A percentile compares a stretch with the other conserved stretches of the same genome.
Evolutionary conservation across 2,888 invertebrate species (phyloP).

Genomic region (Sarcophaga variegata): DNA sequence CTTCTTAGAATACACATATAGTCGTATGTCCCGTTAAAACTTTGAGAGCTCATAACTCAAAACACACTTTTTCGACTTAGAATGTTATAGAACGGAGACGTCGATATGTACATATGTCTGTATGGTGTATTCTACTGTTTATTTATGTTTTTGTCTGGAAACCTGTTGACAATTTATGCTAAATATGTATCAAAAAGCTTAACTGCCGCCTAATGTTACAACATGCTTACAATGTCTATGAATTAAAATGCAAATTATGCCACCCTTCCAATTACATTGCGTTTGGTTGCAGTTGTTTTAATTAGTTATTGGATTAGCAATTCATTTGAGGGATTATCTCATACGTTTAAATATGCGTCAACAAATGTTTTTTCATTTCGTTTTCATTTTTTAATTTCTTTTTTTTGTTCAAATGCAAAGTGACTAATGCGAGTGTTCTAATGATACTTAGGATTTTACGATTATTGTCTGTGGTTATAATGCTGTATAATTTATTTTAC

Average conservation of each 20-base stretch:
- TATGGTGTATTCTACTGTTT: too few relatives aligned
- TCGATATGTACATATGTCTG: not conserved
- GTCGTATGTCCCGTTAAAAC: too few relatives aligned
- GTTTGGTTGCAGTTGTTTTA: not conserved
- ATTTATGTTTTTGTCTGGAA: not conserved
- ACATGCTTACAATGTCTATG: conserved; percentile 21
- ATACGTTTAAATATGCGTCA: conserved; percentile 38
- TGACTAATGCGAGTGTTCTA: conserved; percentile 46
- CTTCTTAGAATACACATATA: too few relatives aligned
- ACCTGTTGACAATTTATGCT: not conserved
- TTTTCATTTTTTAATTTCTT: not conserved
- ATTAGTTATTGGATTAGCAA: not conserved
- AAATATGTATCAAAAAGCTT: conserved; percentile 11
- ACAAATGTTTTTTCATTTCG: not conserved
- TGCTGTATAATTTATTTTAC: conserved; percentile 30
- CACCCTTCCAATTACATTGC: not conserved
- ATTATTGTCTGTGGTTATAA: conserved; percentile 35
- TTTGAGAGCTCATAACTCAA: too few relatives aligned
- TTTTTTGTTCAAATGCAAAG: conserved; percentile 1
- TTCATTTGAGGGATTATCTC: conserved; percentile 40
- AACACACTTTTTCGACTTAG: too few relatives aligned
- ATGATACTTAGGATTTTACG: not conserved
- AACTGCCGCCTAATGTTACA: conserved; percentile 31
- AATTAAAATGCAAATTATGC: conserved; percentile 49
- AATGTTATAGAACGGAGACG: too few relatives aligned